Percentiles rank a stretch among this genome's conserved stretches.
phyloP scores from a whole-genome alignment of 1,140 invertebrate genomes.

The Hetaerina americana region DNA sequence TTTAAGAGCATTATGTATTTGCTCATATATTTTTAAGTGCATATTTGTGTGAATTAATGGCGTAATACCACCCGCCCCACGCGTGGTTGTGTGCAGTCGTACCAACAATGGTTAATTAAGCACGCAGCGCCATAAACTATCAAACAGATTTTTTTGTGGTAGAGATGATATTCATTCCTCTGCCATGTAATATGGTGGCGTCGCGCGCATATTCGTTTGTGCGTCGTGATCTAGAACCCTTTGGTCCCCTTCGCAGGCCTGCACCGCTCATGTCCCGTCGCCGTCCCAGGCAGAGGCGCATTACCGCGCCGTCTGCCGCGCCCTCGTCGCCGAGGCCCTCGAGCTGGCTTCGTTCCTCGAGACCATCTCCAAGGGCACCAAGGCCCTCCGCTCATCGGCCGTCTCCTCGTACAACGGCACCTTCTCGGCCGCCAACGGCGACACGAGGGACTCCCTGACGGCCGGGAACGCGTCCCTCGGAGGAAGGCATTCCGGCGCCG shows the following conservation, averaged over 20 bases:
- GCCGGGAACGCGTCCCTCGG: not conserved
- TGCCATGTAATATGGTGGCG: too few species aligned
- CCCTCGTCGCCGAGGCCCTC: slow-evolving; percentile 75
- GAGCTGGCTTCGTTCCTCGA: slow-evolving; percentile 82
- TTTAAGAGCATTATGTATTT: too few species aligned
- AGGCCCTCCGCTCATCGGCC: slow-evolving; percentile 36
- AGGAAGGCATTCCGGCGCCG: not conserved
- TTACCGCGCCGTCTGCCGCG: slow-evolving; percentile 82
- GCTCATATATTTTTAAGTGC: too few species aligned
- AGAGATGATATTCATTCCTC: too few species aligned
- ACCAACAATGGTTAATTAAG: too few species aligned
- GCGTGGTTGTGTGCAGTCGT: too few species aligned
- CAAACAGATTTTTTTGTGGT: too few species aligned
- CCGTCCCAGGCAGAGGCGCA: slow-evolving; percentile 57
- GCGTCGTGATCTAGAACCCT: too few species aligned
- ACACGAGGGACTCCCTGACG: slow-evolving; percentile 29
- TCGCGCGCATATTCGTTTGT: too few species aligned
- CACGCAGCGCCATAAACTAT: too few species aligned
- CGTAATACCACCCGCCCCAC: too few species aligned
- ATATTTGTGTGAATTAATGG: too few species aligned
- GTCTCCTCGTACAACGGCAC: slow-evolving; percentile 33
- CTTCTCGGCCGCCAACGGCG: slow-evolving; percentile 41
- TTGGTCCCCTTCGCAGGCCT: slow-evolving; percentile 39
- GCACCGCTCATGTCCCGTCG: slow-evolving; percentile 43
- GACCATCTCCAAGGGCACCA: slow-evolving; percentile 46